These are phyloP conservation scores for Gisinianus flammeolus DNA, from an alignment of 2,888 invertebrate species.

Conservation along the genomic window DNA sequence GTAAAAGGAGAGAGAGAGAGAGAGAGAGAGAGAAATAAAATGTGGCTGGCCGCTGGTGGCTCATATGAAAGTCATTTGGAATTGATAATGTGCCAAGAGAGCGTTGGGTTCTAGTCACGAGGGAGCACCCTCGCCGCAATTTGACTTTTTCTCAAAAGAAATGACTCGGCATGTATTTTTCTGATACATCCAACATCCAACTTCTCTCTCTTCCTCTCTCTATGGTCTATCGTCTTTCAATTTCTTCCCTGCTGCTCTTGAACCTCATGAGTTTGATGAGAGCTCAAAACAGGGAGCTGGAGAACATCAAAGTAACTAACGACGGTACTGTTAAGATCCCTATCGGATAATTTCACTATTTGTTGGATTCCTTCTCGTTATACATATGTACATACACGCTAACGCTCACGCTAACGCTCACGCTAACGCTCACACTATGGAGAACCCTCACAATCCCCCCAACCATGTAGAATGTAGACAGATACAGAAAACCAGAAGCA, in stretches of 20 bases:
- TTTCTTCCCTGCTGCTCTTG: neutral
- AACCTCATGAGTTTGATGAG: constrained; percentile 1
- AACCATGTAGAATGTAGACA: too few species aligned
- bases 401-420: too few species aligned
- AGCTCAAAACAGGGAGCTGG: constrained; percentile 35
- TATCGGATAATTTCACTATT: constrained; percentile 9
- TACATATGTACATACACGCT: neutral
- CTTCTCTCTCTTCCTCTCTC: too few species aligned
- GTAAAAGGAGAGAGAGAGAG: neutral
- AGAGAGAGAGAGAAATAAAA: constrained; percentile 1
- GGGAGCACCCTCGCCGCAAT: constrained; percentile 16
- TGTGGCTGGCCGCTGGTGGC: neutral
- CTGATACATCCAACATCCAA: too few species aligned
- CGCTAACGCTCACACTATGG: too few species aligned
- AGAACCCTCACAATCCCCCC: too few species aligned
- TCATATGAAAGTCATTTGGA: constrained; percentile 7
- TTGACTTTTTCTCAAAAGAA: constrained; percentile 17
- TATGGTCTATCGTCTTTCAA: too few species aligned
- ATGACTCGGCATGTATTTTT: constrained; percentile 29
- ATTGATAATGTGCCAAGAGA: constrained; percentile 31
- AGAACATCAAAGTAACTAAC: constrained; percentile 20
- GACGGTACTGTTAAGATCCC: constrained; percentile 24
- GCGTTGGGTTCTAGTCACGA: neutral
- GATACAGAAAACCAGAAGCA: too few species aligned
- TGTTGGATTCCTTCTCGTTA: neutral